Base-by-base conservation (phyloP, 2,797 vertebrate genomes). In the Microchirus variegatus region DNA sequence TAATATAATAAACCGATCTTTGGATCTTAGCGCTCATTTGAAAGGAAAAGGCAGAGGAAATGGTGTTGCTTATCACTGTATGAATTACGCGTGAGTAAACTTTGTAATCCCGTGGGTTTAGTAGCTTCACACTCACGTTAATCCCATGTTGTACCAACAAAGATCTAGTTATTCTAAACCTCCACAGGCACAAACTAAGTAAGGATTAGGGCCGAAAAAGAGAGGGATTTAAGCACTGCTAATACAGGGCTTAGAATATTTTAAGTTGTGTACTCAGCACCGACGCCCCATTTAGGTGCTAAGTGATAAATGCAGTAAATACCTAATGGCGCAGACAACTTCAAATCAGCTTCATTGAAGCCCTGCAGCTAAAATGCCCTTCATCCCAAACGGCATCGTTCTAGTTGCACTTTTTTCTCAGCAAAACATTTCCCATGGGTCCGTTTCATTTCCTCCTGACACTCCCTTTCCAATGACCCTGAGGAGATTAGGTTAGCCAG, bases 101-200 rank as follows among this genome's bases (percentile, higher is more conserved):
- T 67, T 68, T 76, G 56, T 83, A 88, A 87, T 87, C 80, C 80
- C 0, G 0, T 2, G 18, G 58, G 26, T 75, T 83, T 75, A 83
- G 18, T 50, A 38, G 75, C 56, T 68, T 81, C 78, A 73, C 69
- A 67, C 72, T 73, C 67, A 67, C 22, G 58, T 80, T 87, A 88
- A 89, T 89, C 84, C 75, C 56, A 59, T 74, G 80, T 87, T 87
- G 37, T 36, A 67, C 70, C 51, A 81, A 81, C 80, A 77, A 75
- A 74, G 60, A 70, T 54, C 12, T 26, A 72, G 70, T 75, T 80
- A 60, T 19, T 19, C 51, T 67, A 68, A 86, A 81, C 37, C 66
- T 77, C 61, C 43, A 59, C 62, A 50, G 67, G 65, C 87, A 70
- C 74, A 83, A 80, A 81, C 59, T 56, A 62, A 82, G 73, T 64